Evolutionary conservation across 2,888 invertebrate genomes (phyloP).

Genomic region (Syritta pipiens): DNA sequence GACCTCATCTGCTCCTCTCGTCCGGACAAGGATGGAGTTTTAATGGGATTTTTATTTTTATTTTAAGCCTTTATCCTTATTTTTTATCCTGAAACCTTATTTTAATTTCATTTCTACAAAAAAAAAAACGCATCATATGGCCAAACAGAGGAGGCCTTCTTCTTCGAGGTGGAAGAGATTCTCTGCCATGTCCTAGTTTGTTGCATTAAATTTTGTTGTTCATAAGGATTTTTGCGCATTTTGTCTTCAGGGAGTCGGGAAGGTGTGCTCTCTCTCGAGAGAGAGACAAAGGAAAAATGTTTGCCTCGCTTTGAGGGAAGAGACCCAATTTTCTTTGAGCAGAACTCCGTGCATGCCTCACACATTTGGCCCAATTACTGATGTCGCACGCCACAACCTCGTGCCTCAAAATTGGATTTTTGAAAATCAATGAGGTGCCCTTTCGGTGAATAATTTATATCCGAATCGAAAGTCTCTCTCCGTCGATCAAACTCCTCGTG

Average conservation of each 20-base stretch:
- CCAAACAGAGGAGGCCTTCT: not conserved
- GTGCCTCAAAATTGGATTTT: not conserved
- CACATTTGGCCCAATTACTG: not conserved
- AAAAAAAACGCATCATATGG: not conserved
- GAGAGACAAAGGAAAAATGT: not conserved
- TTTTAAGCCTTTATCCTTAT: not conserved
- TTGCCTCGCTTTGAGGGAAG: not conserved
- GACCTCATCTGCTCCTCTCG: no score
- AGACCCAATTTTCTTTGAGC: not conserved
- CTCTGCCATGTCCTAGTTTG: not conserved
- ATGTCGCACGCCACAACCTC: no score
- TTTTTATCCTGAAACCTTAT: constrained; percentile 1
- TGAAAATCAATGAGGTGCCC: no score
- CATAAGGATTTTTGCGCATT: not conserved
- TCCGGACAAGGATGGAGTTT: constrained; percentile 39
- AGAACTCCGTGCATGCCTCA: no score
- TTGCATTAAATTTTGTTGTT: constrained; percentile 14
- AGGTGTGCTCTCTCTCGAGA: not conserved
- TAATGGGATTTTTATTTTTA: constrained; percentile 4
- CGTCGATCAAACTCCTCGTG: constrained; percentile 12
- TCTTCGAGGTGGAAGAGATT: not conserved
- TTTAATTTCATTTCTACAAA: constrained; percentile 20
- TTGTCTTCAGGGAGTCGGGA: not conserved
- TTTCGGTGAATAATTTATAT: constrained; percentile 6
- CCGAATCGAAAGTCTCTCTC: not conserved